A percentile compares a stretch with the other conserved stretches of the same genome.
Conservation (phyloP, 30 jellyfish, hydroid and myxozoan genomes). For the Clytia hemisphaerica region DNA sequence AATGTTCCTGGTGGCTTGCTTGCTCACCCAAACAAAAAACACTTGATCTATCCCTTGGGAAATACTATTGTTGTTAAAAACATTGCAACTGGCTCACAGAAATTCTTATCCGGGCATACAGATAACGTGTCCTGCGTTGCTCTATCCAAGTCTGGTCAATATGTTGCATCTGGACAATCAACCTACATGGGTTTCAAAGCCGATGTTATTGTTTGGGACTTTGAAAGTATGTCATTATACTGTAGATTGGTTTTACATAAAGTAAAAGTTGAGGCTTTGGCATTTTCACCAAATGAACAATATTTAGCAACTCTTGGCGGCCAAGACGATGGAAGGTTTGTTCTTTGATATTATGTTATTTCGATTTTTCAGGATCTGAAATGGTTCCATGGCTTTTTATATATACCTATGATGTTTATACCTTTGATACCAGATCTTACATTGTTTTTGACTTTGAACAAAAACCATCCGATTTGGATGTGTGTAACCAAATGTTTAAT, state of each 20-base stretch:
- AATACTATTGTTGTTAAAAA: constrained; percentile 81
- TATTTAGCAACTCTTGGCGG: constrained; percentile 90
- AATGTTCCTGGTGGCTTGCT: constrained; percentile 85
- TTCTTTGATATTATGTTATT: constrained; percentile 7
- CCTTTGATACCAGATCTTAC: too few species aligned
- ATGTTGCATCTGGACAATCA: constrained; percentile 89
- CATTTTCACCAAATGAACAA: constrained; percentile 85
- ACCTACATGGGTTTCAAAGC: constrained; percentile 98
- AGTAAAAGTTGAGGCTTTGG: constrained; percentile 90
- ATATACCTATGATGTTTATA: too few species aligned
- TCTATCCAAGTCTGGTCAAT: constrained; percentile 71
- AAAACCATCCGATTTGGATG: too few species aligned
- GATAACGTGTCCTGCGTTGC: constrained; percentile 91
- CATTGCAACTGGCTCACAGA: constrained; percentile 53
- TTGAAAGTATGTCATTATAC: constrained; percentile 25
- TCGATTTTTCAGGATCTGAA: too few species aligned
- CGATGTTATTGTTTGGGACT: constrained; percentile 93
- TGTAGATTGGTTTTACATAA: constrained; percentile 64
- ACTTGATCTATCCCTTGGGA: constrained; percentile 82
- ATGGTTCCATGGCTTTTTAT: too few species aligned
- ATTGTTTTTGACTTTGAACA: too few species aligned
- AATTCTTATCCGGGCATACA: constrained; percentile 84
- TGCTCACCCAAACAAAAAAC: constrained; percentile 80
- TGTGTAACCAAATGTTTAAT: too few species aligned
- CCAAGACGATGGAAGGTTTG: constrained; percentile 94